phyloP scores from a whole-genome alignment of 2,888 invertebrate species.

The Himalopsyche anomala region DNA sequence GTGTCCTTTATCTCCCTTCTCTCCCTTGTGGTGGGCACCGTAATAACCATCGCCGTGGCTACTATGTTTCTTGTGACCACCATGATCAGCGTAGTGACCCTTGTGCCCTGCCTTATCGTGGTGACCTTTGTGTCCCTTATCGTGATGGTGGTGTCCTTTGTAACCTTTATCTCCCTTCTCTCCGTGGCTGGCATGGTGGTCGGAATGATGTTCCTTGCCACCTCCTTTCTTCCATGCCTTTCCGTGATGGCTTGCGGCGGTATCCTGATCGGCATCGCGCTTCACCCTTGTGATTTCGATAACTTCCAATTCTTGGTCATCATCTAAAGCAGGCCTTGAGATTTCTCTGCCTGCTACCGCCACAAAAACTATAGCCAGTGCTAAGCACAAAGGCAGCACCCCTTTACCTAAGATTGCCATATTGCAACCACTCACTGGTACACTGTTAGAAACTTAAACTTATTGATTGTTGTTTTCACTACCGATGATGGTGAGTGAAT shows the following conservation, averaged over 20 bases:
- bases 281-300: slow-evolving; percentile 60
- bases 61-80: slow-evolving; percentile 80
- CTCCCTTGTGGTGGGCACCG: slow-evolving; percentile 80
- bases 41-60: slow-evolving; percentile 82
- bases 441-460: slow-evolving; percentile 41
- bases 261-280: slow-evolving; percentile 69
- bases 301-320: slow-evolving; percentile 70
- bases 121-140: slow-evolving; percentile 84
- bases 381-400: slow-evolving; percentile 68
- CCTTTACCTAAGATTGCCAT: slow-evolving; percentile 63
- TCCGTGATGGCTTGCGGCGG: slow-evolving; percentile 72
- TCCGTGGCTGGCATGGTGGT: slow-evolving; percentile 81
- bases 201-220: slow-evolving; percentile 81
- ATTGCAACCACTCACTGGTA: slow-evolving; percentile 54
- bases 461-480: slow-evolving; percentile 51
- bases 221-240: slow-evolving; percentile 80
- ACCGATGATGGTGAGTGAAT: slow-evolving; percentile 53
- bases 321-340: slow-evolving; percentile 68
- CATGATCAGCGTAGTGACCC: slow-evolving; percentile 80
- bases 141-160: slow-evolving; percentile 82
- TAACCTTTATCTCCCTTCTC: slow-evolving; percentile 85
- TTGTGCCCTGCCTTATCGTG: slow-evolving; percentile 83
- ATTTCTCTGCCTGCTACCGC: slow-evolving; percentile 77
- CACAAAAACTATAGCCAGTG: slow-evolving; percentile 75
- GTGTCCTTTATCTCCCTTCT: slow-evolving; percentile 82